Base-by-base conservation (phyloP, 1,140 invertebrate genomes). In the Stegodyphus mimosarum region DNA sequence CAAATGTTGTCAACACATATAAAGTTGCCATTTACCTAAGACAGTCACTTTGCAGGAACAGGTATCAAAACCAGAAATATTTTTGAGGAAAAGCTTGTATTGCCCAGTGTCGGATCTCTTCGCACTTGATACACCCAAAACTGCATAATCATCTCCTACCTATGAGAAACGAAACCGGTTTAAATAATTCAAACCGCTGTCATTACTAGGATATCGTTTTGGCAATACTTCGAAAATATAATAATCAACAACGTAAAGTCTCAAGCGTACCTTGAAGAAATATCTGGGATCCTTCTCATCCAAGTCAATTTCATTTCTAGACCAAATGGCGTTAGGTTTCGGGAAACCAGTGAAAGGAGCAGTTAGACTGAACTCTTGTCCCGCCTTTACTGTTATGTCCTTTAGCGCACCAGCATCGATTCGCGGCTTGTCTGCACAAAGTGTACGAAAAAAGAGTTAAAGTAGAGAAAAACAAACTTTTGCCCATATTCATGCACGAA, bases 331-430 rank as follows among this genome's bases (percentile, higher is more conserved):
- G 15, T 93, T 96, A 7, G 98, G 98, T 92, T 96, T 96, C 0
- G 98, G 98, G 92, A 97, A 97, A 50, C 95, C 98, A 87, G 95
- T 94, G 90, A 97, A 99, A 11, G 98, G 97, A 49, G 99, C 95
- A 88, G 97, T 95, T 89, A 99, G 97, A 75, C 95, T 95, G 91
- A 99, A 99, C 90, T 98, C 96, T 92, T 99, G 97, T 76, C 98
- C 98, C 86, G 98, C 98, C 87, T 97, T 94, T 6, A 99, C 97
- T 17, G 95, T 97, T 88, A 99, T 98, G 89, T 99, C 98, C 60
- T 97, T 94, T 7, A 99, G 93, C 48, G 95, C 95, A 72, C 95
- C 94, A 69, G 98, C 93, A 90, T 99, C 97, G 93, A 99, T 95
- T 88, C 94, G 94, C 18, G 98, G 98, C 91, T 98, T 98, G 90